These are phyloP conservation scores for Drosophila austrosaltans DNA, from an alignment of 2,888 invertebrate genomes.

Conservation along the genomic window DNA sequence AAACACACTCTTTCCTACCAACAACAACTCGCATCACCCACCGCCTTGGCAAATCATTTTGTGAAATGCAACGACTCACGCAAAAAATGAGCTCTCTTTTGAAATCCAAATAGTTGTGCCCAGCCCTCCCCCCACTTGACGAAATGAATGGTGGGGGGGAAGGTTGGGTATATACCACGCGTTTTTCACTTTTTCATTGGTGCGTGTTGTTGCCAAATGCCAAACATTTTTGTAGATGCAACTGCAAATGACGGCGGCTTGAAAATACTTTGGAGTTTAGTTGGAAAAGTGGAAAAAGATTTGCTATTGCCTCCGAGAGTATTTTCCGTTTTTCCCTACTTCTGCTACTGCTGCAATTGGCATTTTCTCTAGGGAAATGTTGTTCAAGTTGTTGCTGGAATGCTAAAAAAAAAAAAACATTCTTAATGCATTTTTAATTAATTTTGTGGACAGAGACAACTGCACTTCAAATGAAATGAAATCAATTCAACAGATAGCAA, in stretches of 20 bases:
- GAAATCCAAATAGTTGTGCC: constrained; percentile 72
- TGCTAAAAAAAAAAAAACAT: constrained; percentile 32
- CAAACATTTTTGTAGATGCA: constrained; percentile 73
- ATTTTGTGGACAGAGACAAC: constrained; percentile 52
- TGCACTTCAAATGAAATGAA: not conserved
- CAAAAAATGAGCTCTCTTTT: constrained; percentile 76
- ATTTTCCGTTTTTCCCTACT: not conserved
- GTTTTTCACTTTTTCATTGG: constrained; percentile 66
- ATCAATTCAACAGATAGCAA: not conserved
- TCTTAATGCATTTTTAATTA: constrained; percentile 73
- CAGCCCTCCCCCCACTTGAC: not conserved
- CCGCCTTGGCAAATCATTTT: constrained; percentile 68
- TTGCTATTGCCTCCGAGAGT: constrained; percentile 51
- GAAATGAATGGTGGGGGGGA: not conserved
- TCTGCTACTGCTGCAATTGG: constrained; percentile 55
- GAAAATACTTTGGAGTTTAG: constrained; percentile 73
- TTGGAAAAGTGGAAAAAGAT: constrained; percentile 72
- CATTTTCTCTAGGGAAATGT: constrained; percentile 28
- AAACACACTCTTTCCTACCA: not conserved
- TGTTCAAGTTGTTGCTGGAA: constrained; percentile 19
- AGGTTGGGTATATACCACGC: not conserved
- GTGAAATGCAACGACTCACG: constrained; percentile 76
- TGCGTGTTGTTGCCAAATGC: constrained; percentile 76
- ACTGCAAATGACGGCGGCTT: constrained; percentile 68
- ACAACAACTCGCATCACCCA: constrained; percentile 27